Percentiles rank a stretch among this genome's conserved stretches.
Evolutionary conservation across 2,113 vertebrate genomes (phyloP).

Genomic region (Platysteira castanea): DNA sequence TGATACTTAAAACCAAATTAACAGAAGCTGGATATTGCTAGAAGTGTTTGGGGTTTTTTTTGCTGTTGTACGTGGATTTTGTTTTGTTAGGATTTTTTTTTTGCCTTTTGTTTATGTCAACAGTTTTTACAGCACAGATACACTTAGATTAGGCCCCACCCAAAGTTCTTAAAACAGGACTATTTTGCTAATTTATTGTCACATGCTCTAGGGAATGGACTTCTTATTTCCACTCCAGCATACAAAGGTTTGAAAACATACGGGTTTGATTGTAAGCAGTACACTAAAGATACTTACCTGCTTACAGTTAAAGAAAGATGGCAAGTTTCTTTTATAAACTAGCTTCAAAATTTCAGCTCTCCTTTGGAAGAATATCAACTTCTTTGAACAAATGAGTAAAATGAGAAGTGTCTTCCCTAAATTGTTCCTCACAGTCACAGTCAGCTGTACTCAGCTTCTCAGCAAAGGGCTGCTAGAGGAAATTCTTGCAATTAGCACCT

Average conservation of each 20-base stretch:
- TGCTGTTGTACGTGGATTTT: not conserved
- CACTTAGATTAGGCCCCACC: not conserved
- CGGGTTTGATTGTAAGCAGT: not conserved
- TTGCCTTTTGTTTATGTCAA: not conserved
- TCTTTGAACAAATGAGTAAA: not conserved
- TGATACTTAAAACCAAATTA: not conserved
- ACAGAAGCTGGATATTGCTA: not conserved
- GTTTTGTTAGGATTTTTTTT: not conserved
- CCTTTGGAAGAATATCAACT: not conserved
- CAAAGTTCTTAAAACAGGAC: not conserved
- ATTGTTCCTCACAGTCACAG: not conserved
- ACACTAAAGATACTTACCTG: not conserved
- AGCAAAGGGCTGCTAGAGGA: not conserved
- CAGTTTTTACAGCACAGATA: not conserved
- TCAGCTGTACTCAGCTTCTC: not conserved
- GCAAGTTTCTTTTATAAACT: not conserved
- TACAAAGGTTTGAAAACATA: not conserved
- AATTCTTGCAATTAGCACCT: not conserved
- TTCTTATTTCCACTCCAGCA: not conserved
- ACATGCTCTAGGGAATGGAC: not conserved
- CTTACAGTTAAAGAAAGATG: not conserved
- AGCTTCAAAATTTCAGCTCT: not conserved
- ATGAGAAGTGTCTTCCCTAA: not conserved
- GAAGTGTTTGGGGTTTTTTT: fast-evolving
- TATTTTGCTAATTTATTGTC: not conserved